phyloP scores from a whole-genome alignment of 2,888 invertebrate genomes.

The Thera obeliscata region DNA sequence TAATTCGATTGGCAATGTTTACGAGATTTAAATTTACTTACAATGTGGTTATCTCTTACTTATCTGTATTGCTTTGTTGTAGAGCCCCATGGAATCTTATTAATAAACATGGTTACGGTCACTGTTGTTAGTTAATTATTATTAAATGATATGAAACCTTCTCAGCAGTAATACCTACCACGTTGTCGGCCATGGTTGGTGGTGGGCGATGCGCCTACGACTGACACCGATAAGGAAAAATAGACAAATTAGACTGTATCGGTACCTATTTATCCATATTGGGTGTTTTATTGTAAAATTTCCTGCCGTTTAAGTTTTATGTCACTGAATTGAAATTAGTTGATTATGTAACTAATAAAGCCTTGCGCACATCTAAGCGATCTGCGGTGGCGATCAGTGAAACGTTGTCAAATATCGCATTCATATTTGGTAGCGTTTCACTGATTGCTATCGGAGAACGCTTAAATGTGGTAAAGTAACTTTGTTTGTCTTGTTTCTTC shows the following conservation, averaged over 20 bases:
- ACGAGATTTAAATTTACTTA: conserved; percentile 14
- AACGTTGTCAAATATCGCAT: too few species aligned
- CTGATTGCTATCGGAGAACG: too few species aligned
- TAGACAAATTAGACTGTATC: conserved; percentile 31
- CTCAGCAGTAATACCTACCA: conserved; percentile 18
- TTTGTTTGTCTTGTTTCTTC: neutral
- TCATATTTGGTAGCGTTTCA: too few species aligned
- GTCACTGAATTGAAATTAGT: conserved; percentile 34
- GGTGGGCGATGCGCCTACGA: conserved; percentile 39
- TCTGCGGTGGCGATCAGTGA: too few species aligned
- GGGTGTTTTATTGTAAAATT: conserved; percentile 23
- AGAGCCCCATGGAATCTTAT: too few species aligned
- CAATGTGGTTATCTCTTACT: too few species aligned
- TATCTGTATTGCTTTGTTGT: too few species aligned
- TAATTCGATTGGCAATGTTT: conserved; percentile 21
- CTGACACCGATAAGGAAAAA: conserved; percentile 31
- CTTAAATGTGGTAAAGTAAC: neutral
- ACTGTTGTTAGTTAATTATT: neutral
- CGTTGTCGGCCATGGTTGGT: conserved; percentile 20
- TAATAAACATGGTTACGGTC: too few species aligned
- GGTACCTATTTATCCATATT: conserved; percentile 7
- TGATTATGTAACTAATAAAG: neutral
- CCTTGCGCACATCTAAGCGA: neutral
- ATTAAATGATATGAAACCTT: neutral
- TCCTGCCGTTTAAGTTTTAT: conserved; percentile 27